These are phyloP conservation scores for Sesia bembeciformis DNA, from an alignment of 2,888 invertebrate species.

Conservation along the genomic window DNA sequence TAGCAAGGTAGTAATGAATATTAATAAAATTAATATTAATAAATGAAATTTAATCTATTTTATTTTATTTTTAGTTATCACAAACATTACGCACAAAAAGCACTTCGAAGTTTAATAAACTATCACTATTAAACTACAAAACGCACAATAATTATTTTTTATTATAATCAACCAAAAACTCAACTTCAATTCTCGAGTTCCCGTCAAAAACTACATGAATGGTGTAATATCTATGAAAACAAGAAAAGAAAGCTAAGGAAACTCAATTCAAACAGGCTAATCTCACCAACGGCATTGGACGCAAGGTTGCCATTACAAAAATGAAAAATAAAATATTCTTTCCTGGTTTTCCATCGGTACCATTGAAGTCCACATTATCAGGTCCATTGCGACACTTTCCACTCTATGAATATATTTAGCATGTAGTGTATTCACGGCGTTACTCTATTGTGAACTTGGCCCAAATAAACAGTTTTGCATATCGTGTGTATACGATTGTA, in stretches of 20 bases:
- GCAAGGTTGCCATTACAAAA: neutral
- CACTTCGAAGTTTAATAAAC: too few relatives aligned
- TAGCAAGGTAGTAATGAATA: too few relatives aligned
- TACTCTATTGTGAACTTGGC: slow-evolving; percentile 24
- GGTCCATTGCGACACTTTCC: slow-evolving; percentile 20
- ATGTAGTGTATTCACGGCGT: slow-evolving; percentile 13
- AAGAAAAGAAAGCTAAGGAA: neutral
- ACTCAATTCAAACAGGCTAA: too few relatives aligned
- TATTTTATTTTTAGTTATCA: too few relatives aligned
- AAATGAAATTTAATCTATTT: too few relatives aligned
- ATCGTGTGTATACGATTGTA: slow-evolving; percentile 3
- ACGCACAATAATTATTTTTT: too few relatives aligned
- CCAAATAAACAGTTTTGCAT: slow-evolving; percentile 10
- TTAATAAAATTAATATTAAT: too few relatives aligned
- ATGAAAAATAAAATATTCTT: neutral
- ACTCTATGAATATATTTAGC: slow-evolving; percentile 23
- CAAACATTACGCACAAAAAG: too few relatives aligned
- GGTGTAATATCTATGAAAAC: neutral
- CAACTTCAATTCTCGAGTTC: too few relatives aligned
- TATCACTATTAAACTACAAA: too few relatives aligned
- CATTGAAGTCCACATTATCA: slow-evolving; percentile 13
- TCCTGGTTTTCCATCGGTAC: neutral
- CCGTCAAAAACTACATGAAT: too few relatives aligned
- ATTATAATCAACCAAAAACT: too few relatives aligned
- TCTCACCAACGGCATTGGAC: neutral